Conservation (phyloP, 1,140 invertebrate genomes). For the Bombus vancouverensis region DNA sequence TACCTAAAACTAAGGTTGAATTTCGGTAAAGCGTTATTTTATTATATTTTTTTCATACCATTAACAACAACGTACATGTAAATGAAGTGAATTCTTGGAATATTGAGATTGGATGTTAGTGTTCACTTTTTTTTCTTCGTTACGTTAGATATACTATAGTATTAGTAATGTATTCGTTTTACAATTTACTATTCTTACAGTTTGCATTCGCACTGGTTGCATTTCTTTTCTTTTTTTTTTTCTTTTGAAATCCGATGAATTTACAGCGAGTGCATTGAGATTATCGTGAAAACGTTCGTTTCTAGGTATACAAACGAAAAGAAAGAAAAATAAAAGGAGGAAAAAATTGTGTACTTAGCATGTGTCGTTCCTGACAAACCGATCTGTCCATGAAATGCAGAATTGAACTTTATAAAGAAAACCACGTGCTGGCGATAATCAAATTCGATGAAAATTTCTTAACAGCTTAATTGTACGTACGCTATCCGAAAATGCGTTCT, state of each 20-base stretch:
- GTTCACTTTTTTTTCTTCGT: constrained; percentile 52
- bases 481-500: constrained; percentile 3
- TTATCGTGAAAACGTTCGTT: constrained; percentile 47
- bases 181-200: constrained; percentile 77
- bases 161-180: constrained; percentile 79
- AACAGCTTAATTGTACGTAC: constrained; percentile 27
- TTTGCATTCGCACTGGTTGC: constrained; percentile 67
- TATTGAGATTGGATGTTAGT: constrained; percentile 79
- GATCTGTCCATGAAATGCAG: constrained; percentile 52
- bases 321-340: constrained; percentile 7
- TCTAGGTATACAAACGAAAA: constrained; percentile 30
- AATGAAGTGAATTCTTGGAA: constrained; percentile 80
- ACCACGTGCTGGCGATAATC: neutral
- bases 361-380: too few species aligned
- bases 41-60: constrained; percentile 75
- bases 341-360: neutral
- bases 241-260: constrained; percentile 49
- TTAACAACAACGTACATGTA: constrained; percentile 80
- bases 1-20: constrained; percentile 78
- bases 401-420: constrained; percentile 52
- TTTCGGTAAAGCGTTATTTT: constrained; percentile 81
- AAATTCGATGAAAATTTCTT: constrained; percentile 12
- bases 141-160: constrained; percentile 78
- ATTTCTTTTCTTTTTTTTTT: constrained; percentile 20
- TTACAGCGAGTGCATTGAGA: constrained; percentile 54